Evolutionary conservation across 2,797 vertebrate species (phyloP), one percentile per base, ranked within the genome.

Genomic region (Anguilla pacifica): DNA sequence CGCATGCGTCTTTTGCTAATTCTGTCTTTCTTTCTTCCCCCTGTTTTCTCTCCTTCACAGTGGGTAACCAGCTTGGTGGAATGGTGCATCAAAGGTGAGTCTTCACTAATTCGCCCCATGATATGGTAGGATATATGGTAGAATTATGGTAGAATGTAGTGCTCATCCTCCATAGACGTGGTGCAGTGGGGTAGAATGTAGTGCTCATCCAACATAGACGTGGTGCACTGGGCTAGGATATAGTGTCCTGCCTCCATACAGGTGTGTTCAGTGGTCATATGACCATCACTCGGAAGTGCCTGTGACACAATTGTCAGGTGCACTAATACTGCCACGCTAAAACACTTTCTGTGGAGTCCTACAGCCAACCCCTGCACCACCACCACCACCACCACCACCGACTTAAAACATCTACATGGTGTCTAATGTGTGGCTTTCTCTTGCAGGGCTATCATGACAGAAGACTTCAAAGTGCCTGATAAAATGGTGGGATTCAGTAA

Each of bases 401-500:
- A 28, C 28, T 9, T 6, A 11, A 72, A 35, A 74, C 9, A 31
- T 35, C 13, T 74, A 6, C 31, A 17, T 51, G 51, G 51, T n/a
- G 19, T 51, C 19, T 81, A 46, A 81, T 11, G 9, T 49, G 77
- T 81, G 43, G 17, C 17, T 74, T 46, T 95, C 72, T 94, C 72
- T 91, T 93, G 86, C 90, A 99, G 99, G 97, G 96, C 98, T 96
- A 97, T 99, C 94, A 94, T 98, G 93, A 99, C 98, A 92, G 99
- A 99, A 97, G 98, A 99, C 92, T 99, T 96, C 95, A 99, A 99
- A 98, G 98, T 99, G 97, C 99, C 99, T 98, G 99, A 99, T 95
- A 99, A 99, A 95, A 99, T 99, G 99, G 98, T 99, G 94, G 98
- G 98, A 96, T 99, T 99, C 95, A 99, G 98, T 99, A 97, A 99